Conservation (phyloP, 2,888 invertebrate genomes). For the Nasonovia ribisnigri region DNA sequence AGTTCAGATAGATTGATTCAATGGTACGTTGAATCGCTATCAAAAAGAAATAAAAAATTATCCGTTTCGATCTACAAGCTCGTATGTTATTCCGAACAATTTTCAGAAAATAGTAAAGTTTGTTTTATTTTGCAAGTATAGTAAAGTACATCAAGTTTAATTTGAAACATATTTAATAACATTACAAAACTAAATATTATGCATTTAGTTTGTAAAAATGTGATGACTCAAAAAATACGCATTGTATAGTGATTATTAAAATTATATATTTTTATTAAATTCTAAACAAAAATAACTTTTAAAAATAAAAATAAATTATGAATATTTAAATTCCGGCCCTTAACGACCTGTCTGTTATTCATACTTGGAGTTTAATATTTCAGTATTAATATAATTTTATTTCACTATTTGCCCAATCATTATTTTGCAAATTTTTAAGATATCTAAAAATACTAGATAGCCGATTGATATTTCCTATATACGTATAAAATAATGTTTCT, state of each 20-base stretch:
- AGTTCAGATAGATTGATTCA: not conserved
- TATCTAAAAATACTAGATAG: not conserved
- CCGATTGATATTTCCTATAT: not conserved
- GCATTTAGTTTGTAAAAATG: not conserved
- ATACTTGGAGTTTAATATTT: not conserved
- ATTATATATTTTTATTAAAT: too few relatives aligned
- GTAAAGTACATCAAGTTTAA: not conserved
- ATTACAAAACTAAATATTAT: not conserved
- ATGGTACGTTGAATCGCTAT: not conserved
- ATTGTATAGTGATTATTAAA: not conserved
- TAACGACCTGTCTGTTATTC: not conserved
- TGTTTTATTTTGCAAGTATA: not conserved
- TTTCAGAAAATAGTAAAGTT: not conserved
- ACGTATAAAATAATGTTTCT: not conserved
- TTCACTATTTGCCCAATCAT: not conserved
- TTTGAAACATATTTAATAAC: not conserved
- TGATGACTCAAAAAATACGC: too few relatives aligned
- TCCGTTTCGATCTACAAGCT: not conserved
- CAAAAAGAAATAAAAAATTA: not conserved
- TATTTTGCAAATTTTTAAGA: not conserved
- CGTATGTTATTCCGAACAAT: not conserved
- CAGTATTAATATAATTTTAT: not conserved
- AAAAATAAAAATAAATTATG: not conserved
- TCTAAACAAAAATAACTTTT: not conserved
- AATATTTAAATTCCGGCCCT: not conserved